A percentile compares a stretch with the other conserved stretches of the same genome.
phyloP scores from a whole-genome alignment of 2,888 invertebrate species.

The Lydus trimaculatus region DNA sequence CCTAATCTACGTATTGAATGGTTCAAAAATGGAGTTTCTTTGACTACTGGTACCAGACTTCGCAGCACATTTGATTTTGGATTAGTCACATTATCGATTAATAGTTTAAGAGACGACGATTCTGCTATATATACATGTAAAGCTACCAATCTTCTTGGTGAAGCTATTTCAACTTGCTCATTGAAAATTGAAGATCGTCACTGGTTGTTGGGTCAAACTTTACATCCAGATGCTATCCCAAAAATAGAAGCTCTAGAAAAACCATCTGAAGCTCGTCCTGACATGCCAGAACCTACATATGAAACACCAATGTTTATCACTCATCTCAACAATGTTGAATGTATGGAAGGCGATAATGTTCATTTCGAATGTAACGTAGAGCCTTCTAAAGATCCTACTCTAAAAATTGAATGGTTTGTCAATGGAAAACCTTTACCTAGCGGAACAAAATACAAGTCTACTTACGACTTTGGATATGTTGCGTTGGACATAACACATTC shows the following conservation, averaged over 20 bases:
- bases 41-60: conserved; percentile 87
- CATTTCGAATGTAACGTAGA: conserved; percentile 94
- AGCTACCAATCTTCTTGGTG: conserved; percentile 91
- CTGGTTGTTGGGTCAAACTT: conserved; percentile 85
- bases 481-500: conserved; percentile 87
- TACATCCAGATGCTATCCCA: conserved; percentile 88
- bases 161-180: conserved; percentile 91
- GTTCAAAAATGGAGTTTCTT: conserved; percentile 89
- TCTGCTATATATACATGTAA: conserved; percentile 96
- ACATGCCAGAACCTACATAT: conserved; percentile 78
- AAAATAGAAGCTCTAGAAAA: conserved; percentile 88
- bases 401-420: conserved; percentile 93
- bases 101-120: conserved; percentile 86
- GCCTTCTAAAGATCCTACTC: conserved; percentile 89
- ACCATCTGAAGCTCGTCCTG: conserved; percentile 72
- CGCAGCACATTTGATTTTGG: conserved; percentile 98
- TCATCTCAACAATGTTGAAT: conserved; percentile 89
- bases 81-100: conserved; percentile 89
- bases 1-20: conserved; percentile 88
- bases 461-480: conserved; percentile 96
- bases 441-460: conserved; percentile 90
- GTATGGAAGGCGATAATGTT: conserved; percentile 85
- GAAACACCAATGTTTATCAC: conserved; percentile 90
- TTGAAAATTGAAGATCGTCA: conserved; percentile 89
- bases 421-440: conserved; percentile 89